These are phyloP conservation scores for Squalus acanthias DNA, from an alignment of 2,797 vertebrate genomes.

Conservation along the genomic window DNA sequence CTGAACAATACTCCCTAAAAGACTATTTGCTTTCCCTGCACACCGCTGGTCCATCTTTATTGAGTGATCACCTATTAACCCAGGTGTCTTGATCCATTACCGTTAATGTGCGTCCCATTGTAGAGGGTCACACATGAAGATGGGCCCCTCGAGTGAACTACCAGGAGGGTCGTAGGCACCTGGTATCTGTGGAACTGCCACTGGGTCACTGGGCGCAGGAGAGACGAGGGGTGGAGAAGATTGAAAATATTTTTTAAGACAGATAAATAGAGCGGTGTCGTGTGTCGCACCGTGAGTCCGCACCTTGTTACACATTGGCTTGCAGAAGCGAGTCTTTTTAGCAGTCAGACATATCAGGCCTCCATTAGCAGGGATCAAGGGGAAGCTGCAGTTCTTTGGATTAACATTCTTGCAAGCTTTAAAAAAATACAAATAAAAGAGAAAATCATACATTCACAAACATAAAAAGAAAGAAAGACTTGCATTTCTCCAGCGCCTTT, in stretches of 20 bases:
- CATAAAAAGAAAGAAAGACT: background rate
- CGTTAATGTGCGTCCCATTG: background rate
- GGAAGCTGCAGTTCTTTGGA: constrained; percentile 45
- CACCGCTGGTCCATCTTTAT: background rate
- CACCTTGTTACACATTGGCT: constrained; percentile 70
- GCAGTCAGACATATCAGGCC: constrained; percentile 59
- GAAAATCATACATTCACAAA: background rate
- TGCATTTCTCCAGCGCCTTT: background rate
- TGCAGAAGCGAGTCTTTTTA: constrained; percentile 56
- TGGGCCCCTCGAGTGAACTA: background rate
- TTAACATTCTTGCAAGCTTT: constrained; percentile 49
- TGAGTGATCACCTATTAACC: background rate
- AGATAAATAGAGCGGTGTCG: too few relatives aligned
- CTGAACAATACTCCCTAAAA: background rate
- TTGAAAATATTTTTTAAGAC: background rate
- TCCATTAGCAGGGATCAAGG: constrained; percentile 53
- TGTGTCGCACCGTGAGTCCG: background rate
- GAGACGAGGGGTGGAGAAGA: background rate
- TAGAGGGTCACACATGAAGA: background rate
- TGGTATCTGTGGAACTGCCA: background rate
- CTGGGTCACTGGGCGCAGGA: too few relatives aligned
- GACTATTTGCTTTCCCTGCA: background rate
- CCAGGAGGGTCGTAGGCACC: background rate
- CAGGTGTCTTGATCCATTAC: background rate
- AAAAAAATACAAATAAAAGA: background rate